phyloP scores from a whole-genome alignment of 2,888 invertebrate genomes.

The Drosophila emarginata region DNA sequence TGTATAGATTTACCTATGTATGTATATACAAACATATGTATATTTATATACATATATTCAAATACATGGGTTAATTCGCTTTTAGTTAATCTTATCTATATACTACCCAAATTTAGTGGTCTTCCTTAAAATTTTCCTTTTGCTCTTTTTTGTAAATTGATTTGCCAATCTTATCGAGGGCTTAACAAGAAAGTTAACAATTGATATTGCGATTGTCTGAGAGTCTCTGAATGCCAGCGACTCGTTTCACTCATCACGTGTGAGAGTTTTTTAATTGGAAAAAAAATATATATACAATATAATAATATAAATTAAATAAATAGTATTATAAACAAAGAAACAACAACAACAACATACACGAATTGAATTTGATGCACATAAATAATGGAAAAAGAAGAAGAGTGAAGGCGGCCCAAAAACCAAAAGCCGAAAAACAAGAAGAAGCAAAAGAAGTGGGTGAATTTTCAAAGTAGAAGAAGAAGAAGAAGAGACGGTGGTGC shows the following conservation, averaged over 20 bases:
- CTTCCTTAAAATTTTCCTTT: not conserved
- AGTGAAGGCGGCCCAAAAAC: constrained; percentile 19
- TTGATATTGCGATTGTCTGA: constrained; percentile 1
- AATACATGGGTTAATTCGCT: not conserved
- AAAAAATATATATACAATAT: not conserved
- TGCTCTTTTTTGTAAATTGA: not conserved
- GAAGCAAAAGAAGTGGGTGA: not conserved
- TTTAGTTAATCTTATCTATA: constrained; percentile 18
- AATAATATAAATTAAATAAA: constrained; percentile 5
- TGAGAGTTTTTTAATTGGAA: constrained; percentile 9
- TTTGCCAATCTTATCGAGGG: constrained; percentile 2
- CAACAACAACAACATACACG: not conserved
- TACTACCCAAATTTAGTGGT: constrained; percentile 13
- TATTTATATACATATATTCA: too few relatives aligned
- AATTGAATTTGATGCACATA: constrained; percentile 5
- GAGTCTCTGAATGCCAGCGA: not conserved
- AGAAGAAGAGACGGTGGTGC: not conserved
- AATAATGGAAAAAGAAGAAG: constrained; percentile 7
- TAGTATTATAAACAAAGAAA: constrained; percentile 12
- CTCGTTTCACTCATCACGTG: constrained; percentile 14
- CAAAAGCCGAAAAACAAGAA: not conserved
- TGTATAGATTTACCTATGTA: not conserved
- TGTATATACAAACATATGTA: too few relatives aligned
- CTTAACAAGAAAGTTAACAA: not conserved
- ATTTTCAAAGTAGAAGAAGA: constrained; percentile 2